Conservation (phyloP, 2,888 invertebrate genomes). For the Ectropis crepuscularia region DNA sequence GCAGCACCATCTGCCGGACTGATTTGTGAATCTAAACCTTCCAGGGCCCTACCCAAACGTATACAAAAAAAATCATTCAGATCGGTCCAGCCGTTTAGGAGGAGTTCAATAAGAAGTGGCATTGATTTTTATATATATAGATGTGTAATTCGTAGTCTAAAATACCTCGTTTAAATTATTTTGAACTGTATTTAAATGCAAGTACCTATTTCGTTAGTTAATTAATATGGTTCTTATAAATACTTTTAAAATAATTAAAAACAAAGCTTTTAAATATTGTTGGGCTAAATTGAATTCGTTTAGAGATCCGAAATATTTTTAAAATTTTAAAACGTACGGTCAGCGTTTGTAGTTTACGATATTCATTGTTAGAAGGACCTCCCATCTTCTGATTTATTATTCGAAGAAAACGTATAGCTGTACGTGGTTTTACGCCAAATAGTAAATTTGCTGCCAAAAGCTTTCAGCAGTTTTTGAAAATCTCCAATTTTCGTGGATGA, state of each 20-base stretch:
- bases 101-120: no score
- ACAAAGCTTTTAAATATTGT: not conserved
- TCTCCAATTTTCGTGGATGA: not conserved
- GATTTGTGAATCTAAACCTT: no score
- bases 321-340: not conserved
- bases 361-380: not conserved
- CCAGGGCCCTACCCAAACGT: no score
- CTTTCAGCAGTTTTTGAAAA: not conserved
- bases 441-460: slow-evolving; percentile 5
- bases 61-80: no score
- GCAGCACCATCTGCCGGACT: no score
- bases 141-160: no score
- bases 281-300: not conserved
- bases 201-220: no score
- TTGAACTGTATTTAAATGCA: no score
- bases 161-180: no score
- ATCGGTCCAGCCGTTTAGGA: no score
- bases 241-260: not conserved
- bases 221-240: no score
- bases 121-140: no score
- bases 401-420: not conserved
- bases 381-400: slow-evolving; percentile 9
- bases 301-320: not conserved
- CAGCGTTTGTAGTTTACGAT: not conserved
- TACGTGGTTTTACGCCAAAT: slow-evolving; percentile 5